Evolutionary conservation across 2,113 vertebrate genomes (phyloP).

Genomic region (Nycticryphes semicollaris): DNA sequence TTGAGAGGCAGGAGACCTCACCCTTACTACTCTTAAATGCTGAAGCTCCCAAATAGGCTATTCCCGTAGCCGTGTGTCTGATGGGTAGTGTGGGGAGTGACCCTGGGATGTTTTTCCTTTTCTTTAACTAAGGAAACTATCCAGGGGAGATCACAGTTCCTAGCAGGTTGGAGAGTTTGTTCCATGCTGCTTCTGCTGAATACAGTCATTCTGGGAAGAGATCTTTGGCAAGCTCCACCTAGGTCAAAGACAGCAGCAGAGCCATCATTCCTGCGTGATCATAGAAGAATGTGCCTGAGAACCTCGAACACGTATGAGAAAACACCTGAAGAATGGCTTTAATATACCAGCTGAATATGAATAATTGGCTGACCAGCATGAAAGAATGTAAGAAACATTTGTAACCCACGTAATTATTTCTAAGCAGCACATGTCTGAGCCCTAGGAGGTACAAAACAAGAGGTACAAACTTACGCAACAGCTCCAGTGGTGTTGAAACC

Average conservation of each 20-base stretch:
- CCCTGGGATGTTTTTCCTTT: neutral
- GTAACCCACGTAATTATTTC: neutral
- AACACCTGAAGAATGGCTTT: neutral
- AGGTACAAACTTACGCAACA: neutral
- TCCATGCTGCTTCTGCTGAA: constrained; percentile 2
- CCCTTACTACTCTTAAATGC: neutral
- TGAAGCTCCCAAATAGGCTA: neutral
- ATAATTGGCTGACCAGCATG: neutral
- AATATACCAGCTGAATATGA: neutral
- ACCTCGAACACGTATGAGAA: neutral
- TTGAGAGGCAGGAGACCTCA: neutral
- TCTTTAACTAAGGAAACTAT: neutral
- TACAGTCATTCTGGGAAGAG: constrained; percentile 42
- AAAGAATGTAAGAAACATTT: neutral
- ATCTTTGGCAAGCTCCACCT: neutral
- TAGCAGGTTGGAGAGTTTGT: constrained; percentile 26
- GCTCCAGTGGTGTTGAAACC: neutral
- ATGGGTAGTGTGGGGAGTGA: rapidly evolving
- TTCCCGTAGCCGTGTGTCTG: neutral
- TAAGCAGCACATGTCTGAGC: neutral
- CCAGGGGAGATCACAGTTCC: neutral
- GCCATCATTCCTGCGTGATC: neutral
- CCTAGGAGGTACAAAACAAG: constrained; percentile 5
- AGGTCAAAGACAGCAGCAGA: neutral
- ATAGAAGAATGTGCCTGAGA: neutral